These are phyloP conservation scores for Alethe diademata DNA, from an alignment of 2,113 vertebrate genomes.

Conservation along the genomic window DNA sequence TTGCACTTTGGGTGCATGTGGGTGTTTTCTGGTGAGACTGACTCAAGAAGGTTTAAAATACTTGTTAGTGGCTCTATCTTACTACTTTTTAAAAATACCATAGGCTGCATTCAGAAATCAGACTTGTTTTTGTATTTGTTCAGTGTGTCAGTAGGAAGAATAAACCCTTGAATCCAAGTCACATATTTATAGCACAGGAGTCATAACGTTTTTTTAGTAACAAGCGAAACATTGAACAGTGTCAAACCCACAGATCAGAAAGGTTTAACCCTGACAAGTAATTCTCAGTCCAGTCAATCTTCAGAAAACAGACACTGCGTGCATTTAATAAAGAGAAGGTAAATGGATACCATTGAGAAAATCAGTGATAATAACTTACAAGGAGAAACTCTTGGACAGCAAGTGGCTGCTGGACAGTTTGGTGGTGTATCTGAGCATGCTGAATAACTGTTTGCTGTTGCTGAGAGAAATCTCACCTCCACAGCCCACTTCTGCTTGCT, in stretches of 20 bases:
- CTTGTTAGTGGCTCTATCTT: background rate
- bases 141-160: background rate
- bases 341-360: background rate
- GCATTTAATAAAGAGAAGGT: background rate
- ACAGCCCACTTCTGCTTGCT: background rate
- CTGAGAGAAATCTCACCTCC: background rate
- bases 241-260: background rate
- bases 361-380: background rate
- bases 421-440: background rate
- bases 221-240: background rate
- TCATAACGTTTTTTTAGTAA: background rate
- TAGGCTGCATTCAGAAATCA: background rate
- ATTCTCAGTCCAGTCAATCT: background rate
- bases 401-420: background rate
- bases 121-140: background rate
- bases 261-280: background rate
- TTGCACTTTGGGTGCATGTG: background rate
- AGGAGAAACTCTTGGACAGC: background rate
- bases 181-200: background rate
- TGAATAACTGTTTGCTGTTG: background rate
- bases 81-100: background rate
- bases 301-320: background rate
- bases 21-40: background rate
- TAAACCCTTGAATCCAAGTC: background rate
- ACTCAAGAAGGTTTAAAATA: background rate